A percentile compares a stretch with the other conserved stretches of the same genome.
These are phyloP conservation scores for Tridacna crocea DNA, from an alignment of 2,888 invertebrate species.

Conservation along the genomic window DNA sequence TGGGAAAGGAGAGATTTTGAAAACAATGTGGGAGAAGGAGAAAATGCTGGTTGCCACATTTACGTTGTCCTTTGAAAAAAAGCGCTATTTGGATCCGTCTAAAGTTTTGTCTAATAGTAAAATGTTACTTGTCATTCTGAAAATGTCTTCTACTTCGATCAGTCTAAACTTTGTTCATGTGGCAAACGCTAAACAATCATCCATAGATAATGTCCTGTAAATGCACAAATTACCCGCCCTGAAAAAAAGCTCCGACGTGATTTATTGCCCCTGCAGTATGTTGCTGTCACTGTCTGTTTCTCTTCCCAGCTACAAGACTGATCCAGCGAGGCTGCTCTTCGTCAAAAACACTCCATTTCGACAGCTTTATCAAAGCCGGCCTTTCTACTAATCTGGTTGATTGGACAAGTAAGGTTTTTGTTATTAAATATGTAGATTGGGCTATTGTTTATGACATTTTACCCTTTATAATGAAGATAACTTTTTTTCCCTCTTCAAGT, in stretches of 20 bases:
- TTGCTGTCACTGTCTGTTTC: neutral
- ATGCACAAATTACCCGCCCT: neutral
- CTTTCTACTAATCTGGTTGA: constrained; percentile 26
- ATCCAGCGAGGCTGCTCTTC: constrained; percentile 20
- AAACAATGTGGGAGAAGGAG: no score
- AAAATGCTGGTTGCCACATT: no score
- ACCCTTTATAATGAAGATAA: constrained; percentile 4
- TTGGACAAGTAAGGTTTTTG: constrained; percentile 28
- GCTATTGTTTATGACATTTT: constrained; percentile 23
- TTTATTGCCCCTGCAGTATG: constrained; percentile 5
- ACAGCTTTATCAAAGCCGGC: constrained; percentile 22
- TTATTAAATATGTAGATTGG: constrained; percentile 26
- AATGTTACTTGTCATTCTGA: no score
- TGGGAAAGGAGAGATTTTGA: no score
- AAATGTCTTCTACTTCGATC: no score
- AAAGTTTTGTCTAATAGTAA: no score
- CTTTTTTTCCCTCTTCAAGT: neutral
- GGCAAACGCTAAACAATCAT: no score
- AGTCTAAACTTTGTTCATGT: no score
- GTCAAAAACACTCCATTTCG: constrained; percentile 23
- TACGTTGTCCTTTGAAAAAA: no score
- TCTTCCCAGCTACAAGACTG: constrained; percentile 13
- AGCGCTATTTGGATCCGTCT: no score
- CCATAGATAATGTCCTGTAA: neutral
- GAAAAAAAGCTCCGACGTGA: neutral